Conservation (phyloP, 2,797 vertebrate species). For the Huso huso region DNA sequence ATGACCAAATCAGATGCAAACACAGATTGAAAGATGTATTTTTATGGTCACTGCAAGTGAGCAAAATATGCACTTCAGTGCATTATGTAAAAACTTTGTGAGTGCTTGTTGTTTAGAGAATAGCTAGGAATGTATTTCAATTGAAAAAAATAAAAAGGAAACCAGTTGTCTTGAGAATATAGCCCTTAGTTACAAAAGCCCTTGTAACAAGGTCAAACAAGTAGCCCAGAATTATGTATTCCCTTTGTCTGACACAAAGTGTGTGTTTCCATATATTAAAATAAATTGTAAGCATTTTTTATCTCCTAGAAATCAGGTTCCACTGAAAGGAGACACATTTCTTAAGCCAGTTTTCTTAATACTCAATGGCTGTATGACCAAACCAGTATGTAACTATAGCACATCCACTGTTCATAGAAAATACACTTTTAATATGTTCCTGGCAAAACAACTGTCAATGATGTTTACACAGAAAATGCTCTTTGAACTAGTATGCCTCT, state of each 20-base stretch:
- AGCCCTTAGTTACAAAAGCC: constrained; percentile 50
- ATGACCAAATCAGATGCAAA: too few relatives aligned
- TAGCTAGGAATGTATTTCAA: constrained; percentile 49
- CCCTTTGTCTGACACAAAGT: constrained; percentile 31
- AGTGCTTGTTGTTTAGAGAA: constrained; percentile 31
- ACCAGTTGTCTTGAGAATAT: constrained; percentile 41
- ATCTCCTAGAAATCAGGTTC: constrained; percentile 43
- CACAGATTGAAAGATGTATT: too few relatives aligned
- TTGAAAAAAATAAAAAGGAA: constrained; percentile 50
- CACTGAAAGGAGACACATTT: constrained; percentile 27
- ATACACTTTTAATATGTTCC: too few relatives aligned
- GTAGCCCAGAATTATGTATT: constrained; percentile 45
- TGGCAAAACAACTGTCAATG: too few relatives aligned
- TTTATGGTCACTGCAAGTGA: too few relatives aligned
- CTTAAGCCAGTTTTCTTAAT: constrained; percentile 37
- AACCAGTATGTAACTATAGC: not conserved
- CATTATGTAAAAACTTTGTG: constrained; percentile 20
- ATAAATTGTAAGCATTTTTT: constrained; percentile 44
- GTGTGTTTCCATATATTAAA: constrained; percentile 42
- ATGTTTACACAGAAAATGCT: too few relatives aligned
- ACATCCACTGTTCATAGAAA: too few relatives aligned
- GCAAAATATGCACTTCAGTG: too few relatives aligned
- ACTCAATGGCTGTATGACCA: not conserved
- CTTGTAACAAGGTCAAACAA: constrained; percentile 49
- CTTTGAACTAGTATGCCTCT: too few relatives aligned